phyloP scores from a whole-genome alignment of 2,888 invertebrate species.

The Sphecodes monilicornis region DNA sequence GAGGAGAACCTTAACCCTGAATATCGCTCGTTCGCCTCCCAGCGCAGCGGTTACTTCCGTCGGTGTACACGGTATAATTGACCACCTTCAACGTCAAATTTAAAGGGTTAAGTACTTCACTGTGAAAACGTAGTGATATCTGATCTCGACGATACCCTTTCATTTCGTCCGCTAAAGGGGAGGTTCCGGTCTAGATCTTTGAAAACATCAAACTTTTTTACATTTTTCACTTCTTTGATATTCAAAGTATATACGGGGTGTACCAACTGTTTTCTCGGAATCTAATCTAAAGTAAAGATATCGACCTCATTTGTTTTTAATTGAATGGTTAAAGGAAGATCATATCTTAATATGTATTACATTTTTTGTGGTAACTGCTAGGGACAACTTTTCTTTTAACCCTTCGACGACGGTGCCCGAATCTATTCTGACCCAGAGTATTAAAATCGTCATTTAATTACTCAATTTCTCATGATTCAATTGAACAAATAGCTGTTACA shows the following conservation, averaged over 20 bases:
- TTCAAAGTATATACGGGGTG: background rate
- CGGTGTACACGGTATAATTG: slow-evolving; percentile 18
- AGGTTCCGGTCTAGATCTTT: background rate
- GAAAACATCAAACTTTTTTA: background rate
- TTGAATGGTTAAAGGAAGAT: too few relatives aligned
- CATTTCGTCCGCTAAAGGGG: background rate
- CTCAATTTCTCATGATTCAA: too few relatives aligned
- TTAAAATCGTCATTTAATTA: too few relatives aligned
- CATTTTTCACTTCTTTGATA: background rate
- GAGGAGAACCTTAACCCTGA: slow-evolving; percentile 74
- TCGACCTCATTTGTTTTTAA: too few relatives aligned
- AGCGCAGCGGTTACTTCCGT: slow-evolving; percentile 40
- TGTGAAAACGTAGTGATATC: background rate
- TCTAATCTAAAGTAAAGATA: too few relatives aligned
- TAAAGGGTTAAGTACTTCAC: slow-evolving; percentile 4
- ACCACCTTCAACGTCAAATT: slow-evolving; percentile 13
- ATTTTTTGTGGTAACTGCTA: too few relatives aligned
- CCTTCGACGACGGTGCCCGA: too few relatives aligned
- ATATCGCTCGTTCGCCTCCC: slow-evolving; percentile 68
- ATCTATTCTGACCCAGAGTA: too few relatives aligned
- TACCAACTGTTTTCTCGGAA: too few relatives aligned
- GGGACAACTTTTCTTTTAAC: too few relatives aligned
- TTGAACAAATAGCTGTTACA: too few relatives aligned
- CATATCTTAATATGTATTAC: too few relatives aligned
- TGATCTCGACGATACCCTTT: background rate